Percentiles rank a stretch among this genome's conserved stretches.
Conservation (phyloP, 2,888 invertebrate genomes). For the Ennomos erosarius region DNA sequence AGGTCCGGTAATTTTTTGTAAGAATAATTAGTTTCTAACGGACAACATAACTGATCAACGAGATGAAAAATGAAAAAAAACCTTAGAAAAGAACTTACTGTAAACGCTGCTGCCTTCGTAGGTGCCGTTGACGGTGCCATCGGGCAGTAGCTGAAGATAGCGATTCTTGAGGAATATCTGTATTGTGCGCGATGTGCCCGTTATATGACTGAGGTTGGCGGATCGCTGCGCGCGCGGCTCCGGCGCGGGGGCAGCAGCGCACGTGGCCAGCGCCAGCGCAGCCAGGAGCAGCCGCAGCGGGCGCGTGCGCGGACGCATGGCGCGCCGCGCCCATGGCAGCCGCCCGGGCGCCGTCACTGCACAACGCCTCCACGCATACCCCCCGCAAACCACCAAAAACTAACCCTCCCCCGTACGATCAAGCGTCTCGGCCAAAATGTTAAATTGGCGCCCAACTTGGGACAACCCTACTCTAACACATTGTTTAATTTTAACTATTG, state of each 20-base stretch:
- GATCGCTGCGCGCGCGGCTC: constrained; percentile 90
- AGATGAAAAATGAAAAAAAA: no score
- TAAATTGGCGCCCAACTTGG: constrained; percentile 43
- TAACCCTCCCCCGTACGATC: constrained; percentile 9
- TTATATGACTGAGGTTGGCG: constrained; percentile 92
- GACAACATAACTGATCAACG: no score
- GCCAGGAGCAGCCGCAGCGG: constrained; percentile 82
- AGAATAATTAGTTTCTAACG: no score
- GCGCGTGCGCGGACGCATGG: constrained; percentile 81
- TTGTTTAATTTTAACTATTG: constrained; percentile 47
- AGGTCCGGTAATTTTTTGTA: no score
- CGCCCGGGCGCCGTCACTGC: constrained; percentile 83
- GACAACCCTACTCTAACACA: constrained; percentile 42
- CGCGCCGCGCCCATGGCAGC: constrained; percentile 84
- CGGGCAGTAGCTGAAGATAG: constrained; percentile 92
- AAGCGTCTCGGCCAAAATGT: constrained; percentile 35
- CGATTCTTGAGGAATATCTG: constrained; percentile 94
- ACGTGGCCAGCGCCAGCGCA: constrained; percentile 82
- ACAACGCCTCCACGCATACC: constrained; percentile 66
- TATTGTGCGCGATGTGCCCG: constrained; percentile 91
- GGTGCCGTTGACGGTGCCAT: constrained; percentile 94
- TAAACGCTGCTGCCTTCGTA: constrained; percentile 92
- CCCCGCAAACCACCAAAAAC: constrained; percentile 48
- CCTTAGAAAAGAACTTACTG: constrained; percentile 89
- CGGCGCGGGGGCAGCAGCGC: constrained; percentile 81